Evolutionary conservation across 2,113 vertebrate genomes (phyloP).

Genomic region (Strix aluco): DNA sequence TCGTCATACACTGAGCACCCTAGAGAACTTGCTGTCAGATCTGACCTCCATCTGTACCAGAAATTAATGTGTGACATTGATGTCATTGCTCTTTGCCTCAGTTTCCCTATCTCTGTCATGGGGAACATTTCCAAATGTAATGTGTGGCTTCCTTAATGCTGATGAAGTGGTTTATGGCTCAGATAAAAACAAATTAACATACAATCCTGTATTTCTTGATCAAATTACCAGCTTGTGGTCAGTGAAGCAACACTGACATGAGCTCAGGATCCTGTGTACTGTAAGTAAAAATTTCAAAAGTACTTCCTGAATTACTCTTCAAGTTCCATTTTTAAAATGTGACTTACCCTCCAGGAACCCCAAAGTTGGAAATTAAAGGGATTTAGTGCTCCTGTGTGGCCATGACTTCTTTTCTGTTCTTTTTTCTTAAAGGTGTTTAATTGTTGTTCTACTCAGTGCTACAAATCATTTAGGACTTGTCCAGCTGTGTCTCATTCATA

Average conservation of each 20-base stretch:
- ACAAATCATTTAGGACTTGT: background rate
- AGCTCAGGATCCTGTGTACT: background rate
- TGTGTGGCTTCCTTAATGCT: background rate
- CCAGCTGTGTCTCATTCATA: background rate
- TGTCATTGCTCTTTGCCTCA: background rate
- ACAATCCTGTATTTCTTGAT: background rate
- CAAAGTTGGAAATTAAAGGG: background rate
- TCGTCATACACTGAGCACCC: background rate
- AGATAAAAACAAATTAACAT: background rate
- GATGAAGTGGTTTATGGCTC: background rate
- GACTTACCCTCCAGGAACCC: background rate
- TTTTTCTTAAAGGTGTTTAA: background rate
- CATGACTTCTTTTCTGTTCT: background rate
- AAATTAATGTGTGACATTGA: background rate
- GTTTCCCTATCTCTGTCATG: background rate
- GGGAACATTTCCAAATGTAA: background rate
- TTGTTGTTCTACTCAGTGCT: background rate
- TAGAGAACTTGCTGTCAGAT: background rate
- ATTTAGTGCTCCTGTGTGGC: background rate
- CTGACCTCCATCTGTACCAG: background rate
- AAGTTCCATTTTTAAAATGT: background rate
- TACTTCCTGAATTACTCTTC: background rate
- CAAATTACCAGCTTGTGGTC: background rate
- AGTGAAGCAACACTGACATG: background rate
- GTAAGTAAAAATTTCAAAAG: background rate